These are phyloP conservation scores for Morbakka virulenta DNA, from an alignment of 30 jellyfish, hydroid and myxozoan species.

Conservation along the genomic window DNA sequence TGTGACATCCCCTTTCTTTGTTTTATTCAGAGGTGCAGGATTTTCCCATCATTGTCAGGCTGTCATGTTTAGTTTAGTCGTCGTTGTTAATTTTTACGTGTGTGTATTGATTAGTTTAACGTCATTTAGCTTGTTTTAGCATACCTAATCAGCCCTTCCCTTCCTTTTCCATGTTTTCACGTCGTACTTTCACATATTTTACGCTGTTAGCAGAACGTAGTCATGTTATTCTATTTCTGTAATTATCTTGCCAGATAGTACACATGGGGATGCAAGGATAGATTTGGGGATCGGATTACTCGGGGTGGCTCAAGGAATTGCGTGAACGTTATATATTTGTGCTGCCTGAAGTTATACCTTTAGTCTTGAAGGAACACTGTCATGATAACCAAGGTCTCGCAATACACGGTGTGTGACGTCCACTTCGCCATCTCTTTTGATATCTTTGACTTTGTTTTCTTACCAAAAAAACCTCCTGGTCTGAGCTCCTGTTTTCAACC, in stretches of 20 bases:
- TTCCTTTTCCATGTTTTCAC: not conserved
- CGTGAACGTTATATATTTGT: not conserved
- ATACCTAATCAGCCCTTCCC: not conserved
- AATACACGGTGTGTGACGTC: conserved; percentile 21
- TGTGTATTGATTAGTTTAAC: not conserved
- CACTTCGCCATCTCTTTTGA: too few relatives aligned
- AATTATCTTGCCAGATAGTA: conserved; percentile 1
- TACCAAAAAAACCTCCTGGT: too few relatives aligned
- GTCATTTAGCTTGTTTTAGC: too few relatives aligned
- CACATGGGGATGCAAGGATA: not conserved
- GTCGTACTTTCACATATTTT: not conserved
- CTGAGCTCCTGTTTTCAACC: too few relatives aligned
- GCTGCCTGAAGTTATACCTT: too few relatives aligned
- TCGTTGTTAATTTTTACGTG: not conserved
- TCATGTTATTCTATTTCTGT: conserved; percentile 1
- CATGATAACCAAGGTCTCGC: conserved; percentile 2
- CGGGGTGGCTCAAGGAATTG: conserved; percentile 5
- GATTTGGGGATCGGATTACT: not conserved
- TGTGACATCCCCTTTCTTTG: too few relatives aligned
- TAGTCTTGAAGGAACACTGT: conserved; percentile 1
- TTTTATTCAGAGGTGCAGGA: too few relatives aligned
- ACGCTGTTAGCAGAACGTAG: too few relatives aligned
- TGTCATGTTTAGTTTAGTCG: too few relatives aligned
- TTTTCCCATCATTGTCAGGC: too few relatives aligned
- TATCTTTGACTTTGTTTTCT: too few relatives aligned